Conservation (phyloP, 92 coral and sea anemone genomes). For the Epizoanthus ramosus region DNA sequence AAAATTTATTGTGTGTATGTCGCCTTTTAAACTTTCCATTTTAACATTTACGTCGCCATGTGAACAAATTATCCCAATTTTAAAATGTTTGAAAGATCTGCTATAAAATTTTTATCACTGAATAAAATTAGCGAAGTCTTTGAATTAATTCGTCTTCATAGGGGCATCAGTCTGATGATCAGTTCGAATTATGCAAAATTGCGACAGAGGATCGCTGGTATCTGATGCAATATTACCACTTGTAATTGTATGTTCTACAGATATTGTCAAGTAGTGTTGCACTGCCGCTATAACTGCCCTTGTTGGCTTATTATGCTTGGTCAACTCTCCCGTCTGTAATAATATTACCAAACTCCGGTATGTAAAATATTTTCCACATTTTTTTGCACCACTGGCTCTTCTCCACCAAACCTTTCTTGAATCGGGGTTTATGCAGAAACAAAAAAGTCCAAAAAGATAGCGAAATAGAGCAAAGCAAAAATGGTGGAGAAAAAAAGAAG, state of each 20-base stretch:
- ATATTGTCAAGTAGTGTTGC: constrained; percentile 49
- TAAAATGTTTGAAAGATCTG: constrained; percentile 28
- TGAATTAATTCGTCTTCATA: neutral
- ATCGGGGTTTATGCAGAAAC: too few relatives aligned
- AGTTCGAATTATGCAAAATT: constrained; percentile 41
- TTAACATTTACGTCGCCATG: neutral
- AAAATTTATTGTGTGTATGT: too few relatives aligned
- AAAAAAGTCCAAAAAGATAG: too few relatives aligned
- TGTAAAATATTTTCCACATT: too few relatives aligned
- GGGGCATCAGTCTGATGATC: neutral
- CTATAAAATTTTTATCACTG: constrained; percentile 34
- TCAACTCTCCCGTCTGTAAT: too few relatives aligned
- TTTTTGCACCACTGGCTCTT: too few relatives aligned
- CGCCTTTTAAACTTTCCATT: too few relatives aligned
- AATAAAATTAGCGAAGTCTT: constrained; percentile 29
- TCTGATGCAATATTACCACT: constrained; percentile 46
- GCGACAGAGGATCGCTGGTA: constrained; percentile 47
- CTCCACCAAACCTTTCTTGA: too few relatives aligned
- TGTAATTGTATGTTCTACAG: constrained; percentile 13
- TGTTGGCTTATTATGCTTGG: too few relatives aligned
- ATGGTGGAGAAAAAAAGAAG: too few relatives aligned
- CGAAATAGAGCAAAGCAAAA: too few relatives aligned
- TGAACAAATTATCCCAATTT: constrained; percentile 34
- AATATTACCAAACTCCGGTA: too few relatives aligned
- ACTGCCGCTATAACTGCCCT: constrained; percentile 26